phyloP scores from a whole-genome alignment of 1,140 invertebrate genomes.

The Trachymyrmex cornetzi region DNA sequence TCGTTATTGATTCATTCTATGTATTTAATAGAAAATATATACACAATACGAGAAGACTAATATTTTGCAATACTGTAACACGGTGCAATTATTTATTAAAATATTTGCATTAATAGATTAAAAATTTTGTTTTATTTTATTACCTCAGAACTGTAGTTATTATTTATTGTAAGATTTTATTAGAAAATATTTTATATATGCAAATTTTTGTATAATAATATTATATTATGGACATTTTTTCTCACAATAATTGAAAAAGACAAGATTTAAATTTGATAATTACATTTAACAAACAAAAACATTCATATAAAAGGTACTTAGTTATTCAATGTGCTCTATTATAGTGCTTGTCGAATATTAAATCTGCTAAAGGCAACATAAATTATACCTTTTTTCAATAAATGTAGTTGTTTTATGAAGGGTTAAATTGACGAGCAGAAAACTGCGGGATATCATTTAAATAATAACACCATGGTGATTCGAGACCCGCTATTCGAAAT shows the following conservation, averaged over 20 bases:
- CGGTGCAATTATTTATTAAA: slow-evolving; percentile 23
- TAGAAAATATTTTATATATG: background rate
- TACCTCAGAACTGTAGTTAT: background rate
- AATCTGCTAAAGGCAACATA: background rate
- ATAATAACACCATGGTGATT: background rate
- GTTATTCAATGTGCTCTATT: background rate
- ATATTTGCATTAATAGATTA: background rate
- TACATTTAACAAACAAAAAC: background rate
- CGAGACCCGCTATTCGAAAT: background rate
- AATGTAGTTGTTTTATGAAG: background rate
- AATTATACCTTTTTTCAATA: background rate
- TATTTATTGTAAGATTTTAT: background rate
- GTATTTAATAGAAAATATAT: background rate
- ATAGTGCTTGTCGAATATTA: background rate
- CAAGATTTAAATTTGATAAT: background rate
- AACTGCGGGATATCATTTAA: background rate
- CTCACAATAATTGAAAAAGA: background rate
- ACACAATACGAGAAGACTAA: background rate
- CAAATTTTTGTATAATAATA: background rate
- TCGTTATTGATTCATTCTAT: background rate
- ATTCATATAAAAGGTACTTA: background rate
- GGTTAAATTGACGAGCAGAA: background rate
- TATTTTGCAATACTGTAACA: background rate
- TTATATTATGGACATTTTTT: background rate
- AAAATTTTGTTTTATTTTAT: background rate